Evolutionary conservation across 2,113 vertebrate species (phyloP).

Genomic region (Etia nguti): DNA sequence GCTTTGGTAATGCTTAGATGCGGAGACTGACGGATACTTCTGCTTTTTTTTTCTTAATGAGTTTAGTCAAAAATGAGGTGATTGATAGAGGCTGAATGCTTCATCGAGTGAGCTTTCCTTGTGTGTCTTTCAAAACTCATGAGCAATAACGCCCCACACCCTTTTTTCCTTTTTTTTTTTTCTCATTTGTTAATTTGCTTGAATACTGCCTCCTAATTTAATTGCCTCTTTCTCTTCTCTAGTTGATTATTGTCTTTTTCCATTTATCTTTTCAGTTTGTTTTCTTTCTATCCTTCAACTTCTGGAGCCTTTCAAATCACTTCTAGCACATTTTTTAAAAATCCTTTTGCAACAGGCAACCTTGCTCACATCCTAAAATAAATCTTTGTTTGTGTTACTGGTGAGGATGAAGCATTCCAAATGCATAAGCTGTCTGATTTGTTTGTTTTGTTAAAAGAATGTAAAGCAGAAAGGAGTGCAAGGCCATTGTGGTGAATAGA

Average conservation of each 20-base stretch:
- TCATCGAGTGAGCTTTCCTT: neutral
- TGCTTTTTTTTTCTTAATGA: neutral
- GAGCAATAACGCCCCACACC: neutral
- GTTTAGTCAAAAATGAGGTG: neutral
- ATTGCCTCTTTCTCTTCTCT: neutral
- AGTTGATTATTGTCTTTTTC: neutral
- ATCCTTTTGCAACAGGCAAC: neutral
- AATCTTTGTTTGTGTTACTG: neutral
- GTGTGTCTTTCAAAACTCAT: neutral
- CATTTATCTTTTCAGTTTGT: neutral
- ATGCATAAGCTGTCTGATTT: neutral
- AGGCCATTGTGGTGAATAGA: constrained; percentile 66
- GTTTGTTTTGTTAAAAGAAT: neutral
- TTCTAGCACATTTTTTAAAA: neutral
- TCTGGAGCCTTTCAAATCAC: neutral
- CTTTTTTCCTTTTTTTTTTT: neutral
- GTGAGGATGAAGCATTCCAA: neutral
- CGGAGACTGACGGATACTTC: neutral
- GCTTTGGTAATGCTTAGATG: neutral
- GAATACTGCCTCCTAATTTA: neutral
- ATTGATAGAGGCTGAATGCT: constrained; percentile 35
- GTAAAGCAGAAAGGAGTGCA: constrained; percentile 7
- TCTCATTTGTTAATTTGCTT: neutral
- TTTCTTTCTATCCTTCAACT: neutral
- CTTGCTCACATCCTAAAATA: neutral